phyloP scores from a whole-genome alignment of 2,113 vertebrate species.

The Columba livia region DNA sequence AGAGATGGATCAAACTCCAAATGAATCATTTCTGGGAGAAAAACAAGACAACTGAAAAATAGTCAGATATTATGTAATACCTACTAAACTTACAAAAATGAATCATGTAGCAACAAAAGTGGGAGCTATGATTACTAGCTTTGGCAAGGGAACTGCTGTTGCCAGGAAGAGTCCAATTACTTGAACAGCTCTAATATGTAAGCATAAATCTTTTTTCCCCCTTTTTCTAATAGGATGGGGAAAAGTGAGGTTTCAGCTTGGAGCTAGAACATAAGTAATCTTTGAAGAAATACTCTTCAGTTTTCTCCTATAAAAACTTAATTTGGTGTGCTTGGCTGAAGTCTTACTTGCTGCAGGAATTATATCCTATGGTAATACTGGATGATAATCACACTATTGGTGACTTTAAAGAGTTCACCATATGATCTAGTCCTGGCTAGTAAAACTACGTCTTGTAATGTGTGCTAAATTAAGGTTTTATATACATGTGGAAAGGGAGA shows the following conservation, averaged over 20 bases:
- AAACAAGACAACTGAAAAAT: neutral
- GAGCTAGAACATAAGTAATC: neutral
- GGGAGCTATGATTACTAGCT: neutral
- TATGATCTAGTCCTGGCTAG: neutral
- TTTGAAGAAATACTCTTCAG: neutral
- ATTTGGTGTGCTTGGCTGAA: conserved; percentile 2
- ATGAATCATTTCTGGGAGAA: neutral
- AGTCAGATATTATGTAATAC: neutral
- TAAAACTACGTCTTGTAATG: neutral
- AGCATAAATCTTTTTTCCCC: neutral
- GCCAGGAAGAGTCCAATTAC: neutral
- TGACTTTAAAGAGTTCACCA: neutral
- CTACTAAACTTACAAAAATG: neutral
- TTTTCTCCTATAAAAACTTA: conserved; percentile 19
- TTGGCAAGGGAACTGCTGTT: neutral
- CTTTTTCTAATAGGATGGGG: neutral
- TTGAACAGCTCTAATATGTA: neutral
- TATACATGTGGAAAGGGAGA: neutral
- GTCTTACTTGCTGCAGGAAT: neutral
- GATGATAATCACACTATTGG: neutral
- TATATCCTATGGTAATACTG: neutral
- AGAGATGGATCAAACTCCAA: neutral
- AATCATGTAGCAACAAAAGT: neutral
- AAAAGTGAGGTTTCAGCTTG: neutral
- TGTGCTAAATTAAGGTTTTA: neutral